Evolutionary conservation across 2,888 invertebrate species (phyloP), one percentile per base, ranked within the genome.

Genomic region (Polia nebulosa): DNA sequence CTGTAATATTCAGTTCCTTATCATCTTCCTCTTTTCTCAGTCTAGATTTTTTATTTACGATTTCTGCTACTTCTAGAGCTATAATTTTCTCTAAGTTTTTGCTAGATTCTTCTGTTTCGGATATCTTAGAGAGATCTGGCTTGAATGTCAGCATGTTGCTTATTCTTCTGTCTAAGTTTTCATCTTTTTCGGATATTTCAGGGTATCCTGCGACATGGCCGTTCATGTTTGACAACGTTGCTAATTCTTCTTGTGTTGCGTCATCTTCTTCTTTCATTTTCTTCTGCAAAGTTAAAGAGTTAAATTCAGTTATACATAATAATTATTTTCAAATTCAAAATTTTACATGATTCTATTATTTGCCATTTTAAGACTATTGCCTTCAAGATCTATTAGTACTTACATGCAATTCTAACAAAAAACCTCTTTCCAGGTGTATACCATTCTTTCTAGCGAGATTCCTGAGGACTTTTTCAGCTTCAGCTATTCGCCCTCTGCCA

Each of bases 391-490:
- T 17, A 17, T 20, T 51, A 22, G 1, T 22, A 84, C 93, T 92
- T 89, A 97, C 97, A 90, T 96, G 96, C 85, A 97, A 91, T 76
- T 96, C 96, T 56, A 96, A 87, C n/a, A 97, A 92, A 82, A 97
- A 97, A 49, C 97, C 96, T 72, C 94, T 92, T 2, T 96, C 94
- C 56, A 97, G 90, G 6, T 90, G 90, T 61, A 96, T 96, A 15
- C 96, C 96, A 81, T 97, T 97, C 79, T 95, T 95, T 79, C 90
- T 96, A 0, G 97, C 97, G 83, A 97, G 96, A 74, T 96, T 96
- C 72, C 96, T 96, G 5, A 97, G 92, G 8, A 97, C 97, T 58
- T 95, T 96, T 82, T 97, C 97, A 0, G 97, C 97, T 80, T 97
- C 97, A 61, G 96, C 96, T 78, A 97, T 96, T 52, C 97, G 94